Conservation (phyloP, 2,797 vertebrate genomes). For the Hemibagrus guttatus region DNA sequence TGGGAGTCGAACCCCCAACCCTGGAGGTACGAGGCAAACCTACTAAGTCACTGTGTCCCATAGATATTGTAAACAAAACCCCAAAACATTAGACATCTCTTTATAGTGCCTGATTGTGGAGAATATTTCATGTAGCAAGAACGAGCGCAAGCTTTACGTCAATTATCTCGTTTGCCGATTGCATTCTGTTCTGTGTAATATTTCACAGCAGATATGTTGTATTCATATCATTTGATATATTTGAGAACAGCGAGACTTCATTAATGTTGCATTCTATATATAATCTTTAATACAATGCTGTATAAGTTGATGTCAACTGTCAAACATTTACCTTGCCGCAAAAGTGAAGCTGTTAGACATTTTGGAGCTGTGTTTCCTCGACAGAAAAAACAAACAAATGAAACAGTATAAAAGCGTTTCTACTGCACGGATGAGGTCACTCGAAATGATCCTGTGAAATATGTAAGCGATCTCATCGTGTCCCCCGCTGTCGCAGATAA, state of each 20-base stretch:
- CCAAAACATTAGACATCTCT: not conserved
- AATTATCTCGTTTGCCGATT: not conserved
- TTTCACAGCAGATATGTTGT: constrained; percentile 11
- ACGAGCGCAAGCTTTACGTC: not conserved
- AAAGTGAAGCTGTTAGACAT: constrained; percentile 6
- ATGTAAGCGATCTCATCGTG: constrained; percentile 50
- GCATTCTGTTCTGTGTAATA: not conserved
- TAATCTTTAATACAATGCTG: constrained; percentile 13
- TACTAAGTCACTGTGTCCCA: too few species aligned
- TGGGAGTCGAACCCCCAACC: too few species aligned
- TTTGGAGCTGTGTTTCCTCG: not conserved
- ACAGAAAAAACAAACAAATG: not conserved
- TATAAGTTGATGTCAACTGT: constrained; percentile 29
- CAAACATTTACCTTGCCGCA: constrained; percentile 30
- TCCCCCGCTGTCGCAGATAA: constrained; percentile 64
- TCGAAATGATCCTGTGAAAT: constrained; percentile 48
- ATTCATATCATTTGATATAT: constrained; percentile 4
- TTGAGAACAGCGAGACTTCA: constrained; percentile 27
- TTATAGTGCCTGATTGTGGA: not conserved
- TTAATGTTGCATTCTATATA: constrained; percentile 28
- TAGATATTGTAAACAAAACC: not conserved
- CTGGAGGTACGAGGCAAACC: too few species aligned
- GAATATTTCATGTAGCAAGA: not conserved
- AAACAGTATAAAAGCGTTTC: constrained; percentile 21
- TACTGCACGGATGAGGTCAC: constrained; percentile 44